These are phyloP conservation scores for Syrrhaptes paradoxus DNA, from an alignment of 2,113 vertebrate species.

Conservation along the genomic window DNA sequence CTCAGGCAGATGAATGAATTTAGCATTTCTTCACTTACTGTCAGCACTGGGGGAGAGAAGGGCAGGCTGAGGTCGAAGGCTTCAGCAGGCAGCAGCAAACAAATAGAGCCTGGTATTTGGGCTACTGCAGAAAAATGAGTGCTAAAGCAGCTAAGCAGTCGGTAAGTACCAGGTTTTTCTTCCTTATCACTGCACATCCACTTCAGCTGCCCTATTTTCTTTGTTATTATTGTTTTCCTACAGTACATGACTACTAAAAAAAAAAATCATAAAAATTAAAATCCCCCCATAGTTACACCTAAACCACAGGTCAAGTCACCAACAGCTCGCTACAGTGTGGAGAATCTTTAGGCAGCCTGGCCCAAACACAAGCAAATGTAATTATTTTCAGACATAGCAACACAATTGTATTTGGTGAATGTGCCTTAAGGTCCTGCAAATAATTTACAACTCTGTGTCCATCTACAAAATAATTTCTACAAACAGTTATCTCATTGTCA, in stretches of 20 bases:
- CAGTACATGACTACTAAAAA: neutral
- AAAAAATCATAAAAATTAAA: neutral
- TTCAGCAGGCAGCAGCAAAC: constrained; percentile 43
- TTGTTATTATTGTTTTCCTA: neutral
- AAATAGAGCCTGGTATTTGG: constrained; percentile 49
- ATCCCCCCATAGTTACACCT: neutral
- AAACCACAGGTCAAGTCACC: neutral
- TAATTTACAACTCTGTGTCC: neutral
- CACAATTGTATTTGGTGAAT: neutral
- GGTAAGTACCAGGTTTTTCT: neutral
- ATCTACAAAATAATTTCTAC: neutral
- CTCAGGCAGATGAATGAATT: constrained; percentile 70
- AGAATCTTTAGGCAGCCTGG: constrained; percentile 8
- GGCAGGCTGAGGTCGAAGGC: constrained; percentile 50
- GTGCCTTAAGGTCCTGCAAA: neutral
- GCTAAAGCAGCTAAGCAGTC: neutral
- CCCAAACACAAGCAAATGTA: neutral
- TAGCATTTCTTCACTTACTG: constrained; percentile 65
- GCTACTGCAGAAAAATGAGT: constrained; percentile 54
- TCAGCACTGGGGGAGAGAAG: constrained; percentile 52
- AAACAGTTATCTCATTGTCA: neutral
- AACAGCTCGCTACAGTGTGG: neutral
- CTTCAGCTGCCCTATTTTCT: neutral
- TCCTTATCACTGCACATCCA: neutral
- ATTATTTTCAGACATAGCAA: neutral